Conservation (phyloP, 2,113 vertebrate genomes). For the Gasterosteus nipponicus region DNA sequence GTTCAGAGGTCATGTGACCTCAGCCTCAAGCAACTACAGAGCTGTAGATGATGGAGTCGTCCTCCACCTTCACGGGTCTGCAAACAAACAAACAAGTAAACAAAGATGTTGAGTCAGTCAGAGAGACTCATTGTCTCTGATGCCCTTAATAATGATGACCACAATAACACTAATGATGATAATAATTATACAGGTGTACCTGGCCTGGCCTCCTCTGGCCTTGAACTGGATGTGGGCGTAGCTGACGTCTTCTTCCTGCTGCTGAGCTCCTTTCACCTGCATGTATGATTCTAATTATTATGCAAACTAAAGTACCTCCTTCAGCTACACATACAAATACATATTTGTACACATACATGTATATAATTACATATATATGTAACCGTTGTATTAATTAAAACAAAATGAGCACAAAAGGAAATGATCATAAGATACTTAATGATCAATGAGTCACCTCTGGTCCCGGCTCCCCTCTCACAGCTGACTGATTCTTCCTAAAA, state of each 20-base stretch:
- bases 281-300: no score
- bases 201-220: neutral
- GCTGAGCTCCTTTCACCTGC: neutral
- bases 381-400: neutral
- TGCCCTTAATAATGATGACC: neutral
- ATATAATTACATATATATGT: neutral
- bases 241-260: neutral
- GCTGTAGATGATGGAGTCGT: neutral
- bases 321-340: no score
- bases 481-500: neutral
- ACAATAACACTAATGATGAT: neutral
- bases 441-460: neutral
- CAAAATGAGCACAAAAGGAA: neutral
- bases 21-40: neutral
- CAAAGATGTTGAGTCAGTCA: neutral
- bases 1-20: neutral
- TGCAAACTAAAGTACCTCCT: no score
- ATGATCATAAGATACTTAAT: neutral
- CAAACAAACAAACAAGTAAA: neutral
- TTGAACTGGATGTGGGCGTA: neutral
- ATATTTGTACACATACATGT: no score
- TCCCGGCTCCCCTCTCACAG: neutral
- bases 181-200: neutral
- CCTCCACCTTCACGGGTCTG: neutral
- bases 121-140: no score